These are phyloP conservation scores for Micoletzkya japonica DNA, from an alignment of 2,888 invertebrate genomes.

Conservation along the genomic window DNA sequence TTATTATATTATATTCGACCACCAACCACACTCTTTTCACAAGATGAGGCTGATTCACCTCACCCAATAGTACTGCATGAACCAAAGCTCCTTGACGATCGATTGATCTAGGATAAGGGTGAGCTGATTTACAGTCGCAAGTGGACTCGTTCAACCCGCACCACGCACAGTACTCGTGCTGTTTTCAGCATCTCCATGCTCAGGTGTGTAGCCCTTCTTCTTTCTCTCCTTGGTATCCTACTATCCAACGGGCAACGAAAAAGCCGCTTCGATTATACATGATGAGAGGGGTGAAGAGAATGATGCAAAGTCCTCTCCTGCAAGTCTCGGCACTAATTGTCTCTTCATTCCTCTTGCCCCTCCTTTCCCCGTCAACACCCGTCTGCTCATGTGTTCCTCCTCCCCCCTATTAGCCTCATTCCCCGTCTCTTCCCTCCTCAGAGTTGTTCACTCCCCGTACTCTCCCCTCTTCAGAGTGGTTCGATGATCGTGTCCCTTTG, in stretches of 20 bases:
- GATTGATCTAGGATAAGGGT: background rate
- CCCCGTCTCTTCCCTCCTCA: slow-evolving; percentile 30
- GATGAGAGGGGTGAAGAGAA: too few relatives aligned
- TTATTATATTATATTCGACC: too few relatives aligned
- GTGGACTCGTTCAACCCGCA: slow-evolving; percentile 41
- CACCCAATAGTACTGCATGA: too few relatives aligned
- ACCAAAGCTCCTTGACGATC: too few relatives aligned
- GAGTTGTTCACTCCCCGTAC: slow-evolving; percentile 32
- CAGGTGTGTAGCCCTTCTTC: slow-evolving; percentile 38
- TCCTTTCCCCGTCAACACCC: background rate
- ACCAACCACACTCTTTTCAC: too few relatives aligned
- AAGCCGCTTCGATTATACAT: too few relatives aligned
- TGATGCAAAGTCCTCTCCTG: background rate
- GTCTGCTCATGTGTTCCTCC: background rate
- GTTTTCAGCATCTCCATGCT: slow-evolving; percentile 45
- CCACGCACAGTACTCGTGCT: slow-evolving; percentile 46
- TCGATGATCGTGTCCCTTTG: slow-evolving; percentile 39
- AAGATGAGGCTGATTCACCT: too few relatives aligned
- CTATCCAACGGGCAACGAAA: background rate
- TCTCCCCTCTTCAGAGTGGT: slow-evolving; percentile 42
- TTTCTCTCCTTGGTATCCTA: background rate
- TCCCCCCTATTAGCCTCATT: background rate
- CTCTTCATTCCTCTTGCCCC: background rate
- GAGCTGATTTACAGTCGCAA: too few relatives aligned
- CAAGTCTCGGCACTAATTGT: background rate